Evolutionary conservation across 2,888 invertebrate genomes (phyloP).

Genomic region (Hypomecis atomaria): DNA sequence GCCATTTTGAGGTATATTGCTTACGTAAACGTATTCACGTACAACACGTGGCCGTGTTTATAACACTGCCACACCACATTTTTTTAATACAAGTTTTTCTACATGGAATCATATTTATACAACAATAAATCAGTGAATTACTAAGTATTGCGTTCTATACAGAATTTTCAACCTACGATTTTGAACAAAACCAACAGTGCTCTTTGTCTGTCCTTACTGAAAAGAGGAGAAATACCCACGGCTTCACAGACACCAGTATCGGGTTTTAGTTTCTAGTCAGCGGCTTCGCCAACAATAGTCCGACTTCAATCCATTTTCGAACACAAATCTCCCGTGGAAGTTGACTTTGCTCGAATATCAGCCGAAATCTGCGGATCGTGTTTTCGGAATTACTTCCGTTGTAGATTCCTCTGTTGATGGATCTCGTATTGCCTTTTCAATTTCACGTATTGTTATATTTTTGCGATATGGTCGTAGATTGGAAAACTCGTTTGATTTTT

Average conservation of each 20-base stretch:
- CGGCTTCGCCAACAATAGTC: constrained; percentile 65
- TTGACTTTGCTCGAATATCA: constrained; percentile 66
- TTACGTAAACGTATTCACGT: too few species aligned
- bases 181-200: too few species aligned
- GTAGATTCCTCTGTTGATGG: constrained; percentile 47
- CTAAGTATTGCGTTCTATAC: too few species aligned
- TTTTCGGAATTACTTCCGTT: constrained; percentile 66
- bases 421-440: constrained; percentile 39
- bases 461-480: constrained; percentile 9
- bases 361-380: constrained; percentile 64
- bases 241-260: constrained; percentile 54
- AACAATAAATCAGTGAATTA: too few species aligned
- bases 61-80: too few species aligned
- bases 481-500: background rate
- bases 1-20: too few species aligned
- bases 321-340: constrained; percentile 69
- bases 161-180: too few species aligned
- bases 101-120: too few species aligned
- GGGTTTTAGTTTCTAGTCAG: constrained; percentile 63
- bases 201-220: constrained; percentile 15
- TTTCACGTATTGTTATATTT: constrained; percentile 43
- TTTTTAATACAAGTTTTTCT: too few species aligned
- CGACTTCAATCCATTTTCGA: constrained; percentile 72
- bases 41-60: too few species aligned
- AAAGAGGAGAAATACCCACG: constrained; percentile 51